These are phyloP conservation scores for Lycia hirtaria DNA, from an alignment of 2,888 invertebrate species.

Conservation along the genomic window DNA sequence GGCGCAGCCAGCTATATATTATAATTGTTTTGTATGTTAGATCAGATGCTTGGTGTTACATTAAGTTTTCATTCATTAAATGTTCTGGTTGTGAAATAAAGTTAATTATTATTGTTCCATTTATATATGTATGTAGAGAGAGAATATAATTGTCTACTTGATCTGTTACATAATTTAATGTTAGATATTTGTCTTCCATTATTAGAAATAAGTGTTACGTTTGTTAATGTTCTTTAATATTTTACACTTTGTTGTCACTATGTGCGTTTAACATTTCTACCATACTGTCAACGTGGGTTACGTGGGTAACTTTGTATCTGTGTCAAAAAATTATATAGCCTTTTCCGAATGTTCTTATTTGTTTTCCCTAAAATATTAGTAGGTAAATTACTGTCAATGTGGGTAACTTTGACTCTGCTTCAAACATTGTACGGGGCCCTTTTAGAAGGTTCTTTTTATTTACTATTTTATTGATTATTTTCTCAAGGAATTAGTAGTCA, in stretches of 20 bases:
- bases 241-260: conserved; percentile 9
- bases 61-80: background rate
- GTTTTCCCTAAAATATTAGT: too few species aligned
- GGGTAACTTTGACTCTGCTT: too few species aligned
- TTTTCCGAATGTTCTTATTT: too few species aligned
- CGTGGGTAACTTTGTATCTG: too few species aligned
- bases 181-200: conserved; percentile 63
- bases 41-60: conserved; percentile 11
- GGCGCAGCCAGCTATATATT: too few species aligned
- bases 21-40: too few species aligned
- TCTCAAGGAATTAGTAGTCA: too few species aligned
- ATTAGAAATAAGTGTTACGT: conserved; percentile 52
- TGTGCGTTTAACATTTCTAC: background rate
- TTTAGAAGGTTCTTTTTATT: too few species aligned
- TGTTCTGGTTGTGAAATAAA: conserved; percentile 36
- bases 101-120: conserved; percentile 17
- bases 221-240: conserved; percentile 19
- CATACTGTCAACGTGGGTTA: background rate
- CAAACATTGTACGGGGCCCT: too few species aligned
- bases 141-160: conserved; percentile 5
- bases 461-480: too few species aligned
- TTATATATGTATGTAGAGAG: conserved; percentile 11
- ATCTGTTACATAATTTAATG: conserved; percentile 45
- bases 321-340: too few species aligned
- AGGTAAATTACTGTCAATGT: too few species aligned